Evolutionary conservation across 2,797 vertebrate species (phyloP).

Genomic region (Falco berigora): DNA sequence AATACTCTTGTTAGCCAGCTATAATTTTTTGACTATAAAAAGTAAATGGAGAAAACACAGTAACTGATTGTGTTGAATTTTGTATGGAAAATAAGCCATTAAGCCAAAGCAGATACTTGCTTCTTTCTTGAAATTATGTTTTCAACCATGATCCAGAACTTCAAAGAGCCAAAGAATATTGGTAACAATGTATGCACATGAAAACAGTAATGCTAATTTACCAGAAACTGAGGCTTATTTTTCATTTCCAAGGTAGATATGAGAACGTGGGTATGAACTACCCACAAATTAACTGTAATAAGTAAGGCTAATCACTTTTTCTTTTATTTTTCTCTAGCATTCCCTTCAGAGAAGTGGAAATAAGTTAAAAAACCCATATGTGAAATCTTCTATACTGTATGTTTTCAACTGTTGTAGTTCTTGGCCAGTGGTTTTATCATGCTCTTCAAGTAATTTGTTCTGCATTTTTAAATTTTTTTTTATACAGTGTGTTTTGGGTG

Average conservation of each 20-base stretch:
- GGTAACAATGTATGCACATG: neutral
- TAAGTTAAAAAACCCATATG: neutral
- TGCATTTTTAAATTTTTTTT: neutral
- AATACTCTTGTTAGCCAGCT: neutral
- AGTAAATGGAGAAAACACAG: neutral
- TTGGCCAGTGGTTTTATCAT: neutral
- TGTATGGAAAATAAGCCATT: neutral
- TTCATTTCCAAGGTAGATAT: neutral
- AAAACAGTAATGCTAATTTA: neutral
- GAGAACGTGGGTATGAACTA: neutral
- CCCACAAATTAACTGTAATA: neutral
- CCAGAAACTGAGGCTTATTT: neutral
- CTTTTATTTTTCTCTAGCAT: neutral
- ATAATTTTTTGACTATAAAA: neutral
- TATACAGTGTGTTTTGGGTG: neutral
- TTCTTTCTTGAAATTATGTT: neutral
- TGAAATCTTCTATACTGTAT: neutral
- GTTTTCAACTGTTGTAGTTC: neutral
- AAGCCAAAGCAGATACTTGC: neutral
- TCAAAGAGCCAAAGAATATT: neutral
- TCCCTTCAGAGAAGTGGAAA: neutral
- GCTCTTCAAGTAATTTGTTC: neutral
- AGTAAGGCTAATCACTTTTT: neutral
- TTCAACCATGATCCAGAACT: neutral
- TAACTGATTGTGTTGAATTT: neutral